Conservation (phyloP, 2,797 vertebrate species). For the Lerista edwardsae region DNA sequence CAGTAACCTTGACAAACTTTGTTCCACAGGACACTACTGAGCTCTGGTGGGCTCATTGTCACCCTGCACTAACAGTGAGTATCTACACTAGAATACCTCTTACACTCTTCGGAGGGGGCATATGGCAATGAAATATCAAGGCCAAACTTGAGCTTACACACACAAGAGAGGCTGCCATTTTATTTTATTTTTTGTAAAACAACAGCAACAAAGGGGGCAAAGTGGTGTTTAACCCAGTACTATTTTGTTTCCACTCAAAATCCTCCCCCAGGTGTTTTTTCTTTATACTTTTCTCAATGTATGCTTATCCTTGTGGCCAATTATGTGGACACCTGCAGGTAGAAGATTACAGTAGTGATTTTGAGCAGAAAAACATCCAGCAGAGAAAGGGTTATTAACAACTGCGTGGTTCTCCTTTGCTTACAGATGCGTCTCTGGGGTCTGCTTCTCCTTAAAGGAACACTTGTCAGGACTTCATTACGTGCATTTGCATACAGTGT, state of each 20-base stretch:
- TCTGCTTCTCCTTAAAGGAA: not conserved
- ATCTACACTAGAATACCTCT: no score
- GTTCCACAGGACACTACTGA: not conserved
- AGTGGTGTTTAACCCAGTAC: no score
- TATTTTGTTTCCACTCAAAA: no score
- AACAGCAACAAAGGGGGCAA: no score
- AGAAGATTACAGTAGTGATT: not conserved
- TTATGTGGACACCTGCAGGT: not conserved
- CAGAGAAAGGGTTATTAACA: not conserved
- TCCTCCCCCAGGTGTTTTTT: no score
- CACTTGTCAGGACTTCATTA: not conserved
- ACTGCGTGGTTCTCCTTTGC: not conserved
- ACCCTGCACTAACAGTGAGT: not conserved
- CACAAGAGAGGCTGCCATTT: no score
- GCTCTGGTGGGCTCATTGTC: not conserved
- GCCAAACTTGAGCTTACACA: not conserved
- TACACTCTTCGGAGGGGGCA: no score
- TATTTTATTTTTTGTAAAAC: no score
- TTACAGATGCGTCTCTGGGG: not conserved
- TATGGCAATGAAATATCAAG: not conserved
- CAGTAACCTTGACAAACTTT: no score
- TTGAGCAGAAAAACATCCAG: not conserved
- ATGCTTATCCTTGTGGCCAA: not conserved
- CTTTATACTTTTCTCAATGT: no score
- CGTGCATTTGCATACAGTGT: not conserved